Evolutionary conservation across 2,113 vertebrate genomes (phyloP), one percentile per base, ranked within the genome.

Genomic region (Pteruthius melanotis): DNA sequence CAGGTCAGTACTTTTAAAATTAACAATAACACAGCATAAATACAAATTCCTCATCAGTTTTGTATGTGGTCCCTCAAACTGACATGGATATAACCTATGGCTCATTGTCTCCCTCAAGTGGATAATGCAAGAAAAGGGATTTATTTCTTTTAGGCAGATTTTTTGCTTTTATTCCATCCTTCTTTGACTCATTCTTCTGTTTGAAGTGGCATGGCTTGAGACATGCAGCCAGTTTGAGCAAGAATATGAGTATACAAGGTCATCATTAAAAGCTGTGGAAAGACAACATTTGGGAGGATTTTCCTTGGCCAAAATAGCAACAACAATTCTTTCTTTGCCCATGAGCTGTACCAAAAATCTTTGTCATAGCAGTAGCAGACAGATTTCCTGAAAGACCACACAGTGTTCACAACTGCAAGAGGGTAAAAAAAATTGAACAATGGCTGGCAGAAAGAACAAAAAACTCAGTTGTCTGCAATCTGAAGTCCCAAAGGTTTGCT

Each of bases 91-190:
- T 77, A 59, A 92, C 96, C 94, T 74, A 11, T 95, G 66, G 89
- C 93, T 95, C 74, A 5, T 71, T 94, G 87, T 95, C 93, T 95
- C 93, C 94, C 93, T 85, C 94, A 89, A 95, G 94, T 91, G 96
- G 94, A 40, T 65, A 89, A 93, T 10, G 33, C 31, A 72, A 82
- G 65, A 83, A 72, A 57, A 91, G 50, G 33, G 15, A 61, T 39
- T 76, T 85, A 33, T 60, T 80, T 74, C 6, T 57, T 83, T 31
- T 30, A 54, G 30, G 33, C 7, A 22, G 15, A 3, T 8, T 37
- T 45, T 81, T 56, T n/a, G 4, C 0, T 13, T 54, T 89, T 60
- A 35, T 63, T 80, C 28, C 64, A 64, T 59, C 15, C 20, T n/a
- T 9, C 5, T 89, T 85, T 91, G 66, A 35, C 27, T 68, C 50